Evolutionary conservation across 2,888 invertebrate genomes (phyloP).

Genomic region (Heteromurus nitidus): DNA sequence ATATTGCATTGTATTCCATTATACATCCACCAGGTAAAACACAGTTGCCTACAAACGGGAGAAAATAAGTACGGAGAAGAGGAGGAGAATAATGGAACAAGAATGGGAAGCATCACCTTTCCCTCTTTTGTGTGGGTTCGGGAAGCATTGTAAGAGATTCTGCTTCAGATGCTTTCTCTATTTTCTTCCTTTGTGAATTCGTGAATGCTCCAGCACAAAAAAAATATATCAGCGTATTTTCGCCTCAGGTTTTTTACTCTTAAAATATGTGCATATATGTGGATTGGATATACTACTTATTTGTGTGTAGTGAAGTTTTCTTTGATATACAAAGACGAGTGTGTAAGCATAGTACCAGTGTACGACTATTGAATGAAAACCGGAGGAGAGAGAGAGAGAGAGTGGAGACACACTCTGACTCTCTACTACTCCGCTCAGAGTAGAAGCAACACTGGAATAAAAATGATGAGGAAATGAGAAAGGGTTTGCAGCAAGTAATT

Average conservation of each 20-base stretch:
- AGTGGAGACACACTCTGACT: neutral
- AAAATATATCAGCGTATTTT: neutral
- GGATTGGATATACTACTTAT: too few relatives aligned
- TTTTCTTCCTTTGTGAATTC: neutral
- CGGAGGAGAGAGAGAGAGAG: neutral
- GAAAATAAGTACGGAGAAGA: too few relatives aligned
- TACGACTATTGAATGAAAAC: neutral
- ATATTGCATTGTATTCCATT: too few relatives aligned
- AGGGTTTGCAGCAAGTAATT: slow-evolving; percentile 18
- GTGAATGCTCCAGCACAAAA: neutral
- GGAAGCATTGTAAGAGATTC: too few relatives aligned
- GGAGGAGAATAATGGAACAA: too few relatives aligned
- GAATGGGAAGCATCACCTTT: too few relatives aligned
- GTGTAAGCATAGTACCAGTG: neutral
- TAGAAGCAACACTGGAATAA: neutral
- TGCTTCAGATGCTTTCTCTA: neutral
- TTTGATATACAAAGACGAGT: neutral
- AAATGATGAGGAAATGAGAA: slow-evolving; percentile 20
- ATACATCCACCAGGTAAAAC: too few relatives aligned
- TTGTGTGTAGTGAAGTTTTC: too few relatives aligned
- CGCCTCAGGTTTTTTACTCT: neutral
- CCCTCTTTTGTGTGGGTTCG: too few relatives aligned
- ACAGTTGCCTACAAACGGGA: too few relatives aligned
- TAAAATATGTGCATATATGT: too few relatives aligned
- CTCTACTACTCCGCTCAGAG: neutral